Evolutionary conservation across 2,797 vertebrate genomes (phyloP), one percentile per base, ranked within the genome.

Genomic region (Monodelphis domestica): DNA sequence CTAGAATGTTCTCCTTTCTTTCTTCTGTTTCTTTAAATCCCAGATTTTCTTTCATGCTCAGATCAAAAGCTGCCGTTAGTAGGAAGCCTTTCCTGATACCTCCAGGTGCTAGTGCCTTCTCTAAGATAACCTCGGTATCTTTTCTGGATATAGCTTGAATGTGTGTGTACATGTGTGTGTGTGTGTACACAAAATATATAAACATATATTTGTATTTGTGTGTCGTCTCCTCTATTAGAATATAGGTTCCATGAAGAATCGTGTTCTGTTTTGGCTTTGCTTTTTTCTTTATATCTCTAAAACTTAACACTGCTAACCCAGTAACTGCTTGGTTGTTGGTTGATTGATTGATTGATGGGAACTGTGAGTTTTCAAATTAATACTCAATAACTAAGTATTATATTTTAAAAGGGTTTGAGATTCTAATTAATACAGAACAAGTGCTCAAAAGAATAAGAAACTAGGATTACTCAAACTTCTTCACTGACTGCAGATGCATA

Each of bases 81-180:
- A 78, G n/a, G 17, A 38, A 1, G 1, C 26, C 21, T 24, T 78
- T 45, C 7, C 38, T 38, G 6, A n/a, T 45, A 7, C 15, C 21
- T 6, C 26, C 70, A 45, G 45, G 7, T 78, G 38, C 70, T 70
- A 38, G 7, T 45, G 9, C 7, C 12, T 78, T 21, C 9, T 45
- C 6, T 45, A 78, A 26, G 21, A 7, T 78, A 45, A 78, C 17
- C 38, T 38, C 5, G 17, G 63, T 70, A 38, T 70, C 15, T 70
- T 2, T 59, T 38, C 28, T 38, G 5, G 38, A 78, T 78, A 17
- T 45, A 21, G 0, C 38, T 38, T 38, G 15, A 24, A n/a, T 12
- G 11, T 6, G 7, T 24, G 4, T 33, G 0, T 63, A 15, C 10
- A 14, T 21, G 6, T 10, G 10, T 9, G 17, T 21, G 2, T 24